phyloP scores from a whole-genome alignment of 2,113 vertebrate species.

The Hemicordylus capensis region DNA sequence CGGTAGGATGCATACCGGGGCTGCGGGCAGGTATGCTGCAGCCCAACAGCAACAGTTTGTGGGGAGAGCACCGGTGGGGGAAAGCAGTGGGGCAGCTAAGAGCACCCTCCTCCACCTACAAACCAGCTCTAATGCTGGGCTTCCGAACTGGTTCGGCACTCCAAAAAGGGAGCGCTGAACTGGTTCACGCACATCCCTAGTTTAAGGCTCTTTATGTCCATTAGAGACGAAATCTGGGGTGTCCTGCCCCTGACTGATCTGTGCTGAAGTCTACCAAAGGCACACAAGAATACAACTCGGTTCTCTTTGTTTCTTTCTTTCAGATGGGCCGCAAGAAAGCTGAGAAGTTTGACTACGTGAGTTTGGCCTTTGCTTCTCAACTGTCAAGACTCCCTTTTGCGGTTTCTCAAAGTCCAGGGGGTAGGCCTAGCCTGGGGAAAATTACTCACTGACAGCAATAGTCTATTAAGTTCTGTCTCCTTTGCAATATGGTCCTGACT shows the following conservation, averaged over 20 bases:
- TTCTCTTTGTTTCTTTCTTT: not conserved
- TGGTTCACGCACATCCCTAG: too few relatives aligned
- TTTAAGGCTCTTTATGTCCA: not conserved
- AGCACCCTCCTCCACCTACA: too few relatives aligned
- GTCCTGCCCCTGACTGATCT: not conserved
- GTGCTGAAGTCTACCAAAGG: not conserved
- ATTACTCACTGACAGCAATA: not conserved
- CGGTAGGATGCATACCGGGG: too few relatives aligned
- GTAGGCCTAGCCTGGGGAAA: not conserved
- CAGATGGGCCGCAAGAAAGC: conserved; percentile 25
- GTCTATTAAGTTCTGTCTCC: not conserved
- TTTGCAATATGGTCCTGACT: not conserved
- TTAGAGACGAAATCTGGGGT: not conserved
- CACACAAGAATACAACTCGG: not conserved
- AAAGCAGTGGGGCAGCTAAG: too few relatives aligned
- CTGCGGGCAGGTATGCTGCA: too few relatives aligned
- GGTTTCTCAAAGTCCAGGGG: not conserved
- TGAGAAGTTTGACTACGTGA: conserved; percentile 16
- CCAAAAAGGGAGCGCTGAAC: too few relatives aligned
- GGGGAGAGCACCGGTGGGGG: too few relatives aligned
- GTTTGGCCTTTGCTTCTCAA: not conserved
- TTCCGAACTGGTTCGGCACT: too few relatives aligned
- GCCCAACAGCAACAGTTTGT: too few relatives aligned
- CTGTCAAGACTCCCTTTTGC: not conserved
- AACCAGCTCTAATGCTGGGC: too few relatives aligned